A percentile compares a stretch with the other conserved stretches of the same genome.
Evolutionary conservation across 2,797 vertebrate genomes (phyloP).

Genomic region (Podargus strigoides): DNA sequence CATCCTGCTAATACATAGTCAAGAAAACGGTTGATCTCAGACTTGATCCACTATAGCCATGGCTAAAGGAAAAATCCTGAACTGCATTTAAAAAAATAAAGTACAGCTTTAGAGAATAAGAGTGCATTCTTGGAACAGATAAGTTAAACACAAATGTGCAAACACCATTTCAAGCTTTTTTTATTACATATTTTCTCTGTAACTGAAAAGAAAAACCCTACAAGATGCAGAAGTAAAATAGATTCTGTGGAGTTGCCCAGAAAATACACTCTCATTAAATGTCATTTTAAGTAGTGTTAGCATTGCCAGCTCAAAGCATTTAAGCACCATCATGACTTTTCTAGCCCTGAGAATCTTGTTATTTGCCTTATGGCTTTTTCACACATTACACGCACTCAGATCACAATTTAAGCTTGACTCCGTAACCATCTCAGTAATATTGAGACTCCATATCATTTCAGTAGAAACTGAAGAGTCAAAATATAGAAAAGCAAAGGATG

Average conservation of each 20-base stretch:
- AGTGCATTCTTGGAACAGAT: neutral
- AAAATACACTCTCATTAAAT: conserved; percentile 55
- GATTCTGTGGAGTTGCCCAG: conserved; percentile 24
- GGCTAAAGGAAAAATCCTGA: neutral
- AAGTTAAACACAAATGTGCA: neutral
- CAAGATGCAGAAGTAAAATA: conserved; percentile 20
- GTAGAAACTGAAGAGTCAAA: neutral
- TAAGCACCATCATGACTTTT: conserved; percentile 48
- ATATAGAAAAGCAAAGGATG: neutral
- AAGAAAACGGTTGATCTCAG: neutral
- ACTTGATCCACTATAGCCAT: neutral
- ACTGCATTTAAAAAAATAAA: neutral
- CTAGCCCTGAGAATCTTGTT: conserved; percentile 36
- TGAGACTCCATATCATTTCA: neutral
- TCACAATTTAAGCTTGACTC: conserved; percentile 43
- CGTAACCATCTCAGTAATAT: neutral
- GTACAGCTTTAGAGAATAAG: neutral
- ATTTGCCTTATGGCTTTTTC: conserved; percentile 59
- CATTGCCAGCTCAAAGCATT: conserved; percentile 29
- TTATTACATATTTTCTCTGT: neutral
- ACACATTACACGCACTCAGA: conserved; percentile 35
- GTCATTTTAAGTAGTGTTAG: conserved; percentile 20
- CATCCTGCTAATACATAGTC: neutral
- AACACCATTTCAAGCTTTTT: neutral
- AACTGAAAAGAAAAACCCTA: neutral